Conservation (phyloP, 35 echinoderm and acorn worm species). For the Apostichopus californicus region DNA sequence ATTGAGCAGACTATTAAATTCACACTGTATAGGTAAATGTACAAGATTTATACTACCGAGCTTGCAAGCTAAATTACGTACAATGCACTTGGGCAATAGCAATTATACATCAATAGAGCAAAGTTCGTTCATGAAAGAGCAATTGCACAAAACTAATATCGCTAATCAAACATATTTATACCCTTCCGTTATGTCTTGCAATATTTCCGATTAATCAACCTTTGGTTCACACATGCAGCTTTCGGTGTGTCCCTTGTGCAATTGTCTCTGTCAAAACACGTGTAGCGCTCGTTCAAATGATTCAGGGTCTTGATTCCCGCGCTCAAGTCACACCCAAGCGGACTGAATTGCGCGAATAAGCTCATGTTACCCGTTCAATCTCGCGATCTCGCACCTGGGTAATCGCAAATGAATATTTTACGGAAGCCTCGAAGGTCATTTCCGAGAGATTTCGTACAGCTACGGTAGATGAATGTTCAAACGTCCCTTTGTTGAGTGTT, state of each 20-base stretch:
- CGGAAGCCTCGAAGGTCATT: slow-evolving; percentile 17
- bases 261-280: slow-evolving; percentile 25
- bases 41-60: background rate
- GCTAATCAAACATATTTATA: background rate
- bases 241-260: background rate
- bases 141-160: background rate
- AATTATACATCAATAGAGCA: slow-evolving; percentile 12
- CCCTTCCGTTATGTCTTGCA: slow-evolving; percentile 3
- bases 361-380: slow-evolving; percentile 29
- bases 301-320: slow-evolving; percentile 28
- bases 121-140: slow-evolving; percentile 11
- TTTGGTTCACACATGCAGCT: background rate
- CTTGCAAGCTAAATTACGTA: background rate
- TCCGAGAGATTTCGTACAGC: background rate
- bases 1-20: background rate
- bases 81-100: background rate
- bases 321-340: slow-evolving; percentile 19
- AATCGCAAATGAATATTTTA: background rate
- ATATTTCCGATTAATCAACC: slow-evolving; percentile 40
- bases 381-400: slow-evolving; percentile 40
- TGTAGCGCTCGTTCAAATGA: slow-evolving; percentile 31
- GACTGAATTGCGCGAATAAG: slow-evolving; percentile 40
- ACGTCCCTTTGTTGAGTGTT: too few species aligned
- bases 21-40: background rate
- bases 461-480: background rate